Evolutionary conservation across 2,797 vertebrate genomes (phyloP).

Genomic region (Peromyscus melanophrys): DNA sequence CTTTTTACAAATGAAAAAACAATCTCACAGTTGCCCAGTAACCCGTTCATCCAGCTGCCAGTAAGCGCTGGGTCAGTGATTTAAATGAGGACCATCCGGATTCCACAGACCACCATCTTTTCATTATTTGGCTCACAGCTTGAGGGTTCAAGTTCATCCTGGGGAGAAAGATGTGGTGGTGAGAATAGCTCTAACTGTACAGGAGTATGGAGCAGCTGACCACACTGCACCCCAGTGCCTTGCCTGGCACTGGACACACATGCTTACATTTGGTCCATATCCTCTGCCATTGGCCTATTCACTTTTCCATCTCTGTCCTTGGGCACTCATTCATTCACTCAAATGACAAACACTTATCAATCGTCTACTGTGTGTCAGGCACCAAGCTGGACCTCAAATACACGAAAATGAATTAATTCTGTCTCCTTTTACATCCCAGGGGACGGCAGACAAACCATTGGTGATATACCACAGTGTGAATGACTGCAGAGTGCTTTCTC

Average conservation of each 20-base stretch:
- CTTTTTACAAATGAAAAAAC: not conserved
- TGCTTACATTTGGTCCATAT: not conserved
- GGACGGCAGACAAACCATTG: not conserved
- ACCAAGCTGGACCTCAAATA: not conserved
- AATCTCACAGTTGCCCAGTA: not conserved
- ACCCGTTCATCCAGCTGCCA: not conserved
- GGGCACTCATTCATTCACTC: slow-evolving; percentile 2
- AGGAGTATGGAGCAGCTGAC: not conserved
- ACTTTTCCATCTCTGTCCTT: not conserved
- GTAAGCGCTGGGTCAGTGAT: not conserved
- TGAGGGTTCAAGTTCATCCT: not conserved
- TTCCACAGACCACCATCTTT: slow-evolving; percentile 26
- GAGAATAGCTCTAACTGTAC: not conserved
- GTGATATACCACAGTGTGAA: not conserved
- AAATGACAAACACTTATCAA: not conserved
- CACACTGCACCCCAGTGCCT: not conserved
- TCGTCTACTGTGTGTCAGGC: not conserved
- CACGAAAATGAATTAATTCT: not conserved
- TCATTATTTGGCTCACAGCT: not conserved
- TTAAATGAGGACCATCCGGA: not conserved
- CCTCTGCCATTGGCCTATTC: not conserved
- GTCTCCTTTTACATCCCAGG: not conserved
- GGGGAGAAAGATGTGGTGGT: not conserved
- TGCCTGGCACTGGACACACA: not conserved
- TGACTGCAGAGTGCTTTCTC: not conserved